Evolutionary conservation across 2,888 invertebrate species (phyloP).

Genomic region (Plemyria rubiginata): DNA sequence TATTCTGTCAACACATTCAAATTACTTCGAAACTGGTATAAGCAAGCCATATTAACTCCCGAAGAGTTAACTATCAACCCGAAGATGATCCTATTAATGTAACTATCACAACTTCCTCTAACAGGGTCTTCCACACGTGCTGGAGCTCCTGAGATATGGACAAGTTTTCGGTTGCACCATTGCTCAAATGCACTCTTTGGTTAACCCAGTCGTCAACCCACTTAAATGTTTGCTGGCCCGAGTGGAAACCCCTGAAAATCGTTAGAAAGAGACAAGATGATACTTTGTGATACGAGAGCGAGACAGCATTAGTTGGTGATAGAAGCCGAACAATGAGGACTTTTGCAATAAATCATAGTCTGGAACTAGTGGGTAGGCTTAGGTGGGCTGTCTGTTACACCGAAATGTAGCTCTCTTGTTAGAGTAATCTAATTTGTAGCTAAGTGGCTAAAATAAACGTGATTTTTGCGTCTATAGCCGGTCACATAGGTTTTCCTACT

Average conservation of each 20-base stretch:
- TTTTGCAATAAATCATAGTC: constrained; percentile 60
- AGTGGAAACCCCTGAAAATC: constrained; percentile 12
- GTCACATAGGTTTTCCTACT: too few species aligned
- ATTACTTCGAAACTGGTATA: constrained; percentile 26
- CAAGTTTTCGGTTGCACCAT: neutral
- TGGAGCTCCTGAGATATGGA: neutral
- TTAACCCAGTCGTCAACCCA: neutral
- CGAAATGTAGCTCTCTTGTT: constrained; percentile 35
- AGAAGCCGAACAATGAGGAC: constrained; percentile 49
- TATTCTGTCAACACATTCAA: constrained; percentile 27
- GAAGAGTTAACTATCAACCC: constrained; percentile 29
- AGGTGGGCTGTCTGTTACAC: constrained; percentile 44
- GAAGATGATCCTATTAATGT: constrained; percentile 31
- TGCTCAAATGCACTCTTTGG: neutral
- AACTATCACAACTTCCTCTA: constrained; percentile 15
- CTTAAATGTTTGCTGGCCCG: neutral
- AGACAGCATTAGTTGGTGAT: constrained; percentile 35
- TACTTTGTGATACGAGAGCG: constrained; percentile 22
- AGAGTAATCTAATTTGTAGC: neutral
- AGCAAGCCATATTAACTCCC: constrained; percentile 30
- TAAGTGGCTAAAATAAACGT: neutral
- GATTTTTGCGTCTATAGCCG: neutral
- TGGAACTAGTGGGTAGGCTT: constrained; percentile 46
- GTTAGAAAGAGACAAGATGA: constrained; percentile 20
- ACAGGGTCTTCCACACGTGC: constrained; percentile 5